Base-by-base conservation (phyloP, 2,888 invertebrate genomes). In the Luffia ferchaultella region DNA sequence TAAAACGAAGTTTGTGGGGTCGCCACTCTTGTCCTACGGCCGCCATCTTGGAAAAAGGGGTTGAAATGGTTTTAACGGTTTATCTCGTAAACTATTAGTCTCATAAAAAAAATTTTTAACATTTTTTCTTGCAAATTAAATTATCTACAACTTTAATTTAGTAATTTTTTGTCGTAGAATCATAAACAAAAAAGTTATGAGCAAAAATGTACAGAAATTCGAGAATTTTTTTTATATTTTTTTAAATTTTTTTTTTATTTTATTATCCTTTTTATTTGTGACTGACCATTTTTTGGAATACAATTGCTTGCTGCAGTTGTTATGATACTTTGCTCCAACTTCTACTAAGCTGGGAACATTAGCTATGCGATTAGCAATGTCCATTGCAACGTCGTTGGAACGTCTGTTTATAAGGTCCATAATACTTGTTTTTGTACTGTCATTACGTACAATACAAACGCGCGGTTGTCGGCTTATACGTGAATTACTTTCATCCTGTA, bases 241-340 rank as follows among this genome's bases (percentile, higher is more conserved):
- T n/a, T n/a, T 30, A 30, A 30, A 30, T 30, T 7, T 30, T 30
- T 7, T 30, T 30, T 30, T 30, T 30, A 12, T 12, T 3, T 30
- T 30, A n/a, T n/a, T 12, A 30, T 30, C 30, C 12, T 30, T 30
- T 30, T 30, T 30, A 30, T 30, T 30, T 30, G 3, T 12, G 30
- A 30, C 30, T 12, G 30, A 30, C 30, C 30, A 30, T 30, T 30
- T 30, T 30, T 30, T 30, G 30, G 30, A 30, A 51, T 47, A 53
- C 16, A 45, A 50, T 52, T 51, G 54, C 52, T 54, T 54, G 20
- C 54, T 54, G 30, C 52, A 50, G 20, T 54, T 18, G 12, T 54
- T 54, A 16, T 54, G 52, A 52, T 54, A 54, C 50, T 30, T 50
- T 19, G 52, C 52, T 54, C 50, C 54, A 54, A 52, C 52, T 18